phyloP scores from a whole-genome alignment of 2,113 vertebrate genomes.

The Myiagra hebetior region DNA sequence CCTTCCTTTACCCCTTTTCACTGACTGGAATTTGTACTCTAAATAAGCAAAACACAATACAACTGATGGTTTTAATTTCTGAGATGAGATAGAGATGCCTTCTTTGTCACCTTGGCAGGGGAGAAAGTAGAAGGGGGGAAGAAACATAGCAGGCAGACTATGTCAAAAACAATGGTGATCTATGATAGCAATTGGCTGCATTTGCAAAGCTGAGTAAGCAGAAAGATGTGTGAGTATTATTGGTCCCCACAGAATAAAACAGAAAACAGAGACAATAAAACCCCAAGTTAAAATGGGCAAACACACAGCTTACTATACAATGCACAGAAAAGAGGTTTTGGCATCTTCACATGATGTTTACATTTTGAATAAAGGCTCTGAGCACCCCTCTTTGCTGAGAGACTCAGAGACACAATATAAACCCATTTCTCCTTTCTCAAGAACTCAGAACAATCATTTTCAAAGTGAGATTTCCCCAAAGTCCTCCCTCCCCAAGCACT shows the following conservation, averaged over 20 bases:
- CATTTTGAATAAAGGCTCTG: not conserved
- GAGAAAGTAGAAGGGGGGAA: not conserved
- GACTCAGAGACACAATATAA: not conserved
- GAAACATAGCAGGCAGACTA: not conserved
- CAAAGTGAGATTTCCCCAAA: not conserved
- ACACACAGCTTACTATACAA: not conserved
- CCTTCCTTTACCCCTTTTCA: not conserved
- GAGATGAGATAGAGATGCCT: not conserved
- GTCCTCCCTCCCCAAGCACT: not conserved
- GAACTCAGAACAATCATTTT: not conserved
- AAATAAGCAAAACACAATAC: not conserved
- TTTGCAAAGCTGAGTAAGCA: constrained; percentile 35
- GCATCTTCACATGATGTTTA: not conserved
- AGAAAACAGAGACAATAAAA: not conserved
- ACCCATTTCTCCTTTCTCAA: not conserved
- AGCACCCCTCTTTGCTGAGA: not conserved
- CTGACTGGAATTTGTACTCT: not conserved
- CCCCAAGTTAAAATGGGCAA: not conserved
- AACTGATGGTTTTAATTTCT: not conserved
- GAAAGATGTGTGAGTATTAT: not conserved
- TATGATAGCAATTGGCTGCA: not conserved
- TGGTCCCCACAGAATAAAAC: not conserved
- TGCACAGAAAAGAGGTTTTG: not conserved
- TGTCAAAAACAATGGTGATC: not conserved
- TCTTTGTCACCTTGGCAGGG: not conserved